Evolutionary conservation across 2,113 vertebrate species (phyloP), one percentile per base, ranked within the genome.

Genomic region (Psittacula cyanocephala): DNA sequence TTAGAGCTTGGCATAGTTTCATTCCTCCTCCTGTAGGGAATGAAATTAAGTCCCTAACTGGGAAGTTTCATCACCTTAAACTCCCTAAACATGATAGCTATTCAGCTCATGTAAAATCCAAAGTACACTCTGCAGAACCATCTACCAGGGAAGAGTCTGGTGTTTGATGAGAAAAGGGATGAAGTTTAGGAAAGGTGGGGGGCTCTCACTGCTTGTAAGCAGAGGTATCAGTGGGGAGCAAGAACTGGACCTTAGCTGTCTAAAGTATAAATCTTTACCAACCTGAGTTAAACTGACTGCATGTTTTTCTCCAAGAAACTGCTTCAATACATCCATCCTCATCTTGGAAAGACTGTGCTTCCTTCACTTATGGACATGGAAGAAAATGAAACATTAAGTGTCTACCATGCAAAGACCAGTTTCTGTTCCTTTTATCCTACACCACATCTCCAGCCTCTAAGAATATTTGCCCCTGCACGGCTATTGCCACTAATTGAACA

Each of bases 401-500:
- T 60, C 43, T 81, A 44, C 14, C 17, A 78, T 27, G 55, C 82
- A 82, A 63, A 81, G 44, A 71, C 3, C 35, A 25, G 6, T 78
- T 81, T 85, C 69, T 67, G 4, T 57, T 67, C 68, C 47, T 76
- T 59, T 91, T 52, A 69, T 57, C 50, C 65, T 69, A 84, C 11
- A 49, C 16, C n/a, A 11, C 15, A 28, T 33, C 59, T 82, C 65
- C 72, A 93, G 44, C 46, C 62, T 75, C 24, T 35, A 52, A 57
- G 43, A 81, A 60, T 83, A 68, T 89, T 96, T 81, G 53, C 62
- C 93, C 86, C 78, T 79, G 60, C 60, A 59, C 41, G 57, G 79
- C 65, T 86, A 78, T 81, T 75, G 95, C 94, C 71, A 85, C 92
- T 96, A 91, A 95, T 69, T 18, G 60, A 94, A 89, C 67, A 89